A percentile compares a stretch with the other conserved stretches of the same genome.
Evolutionary conservation across 2,888 invertebrate species (phyloP).

Genomic region (Syrista parreyssii): DNA sequence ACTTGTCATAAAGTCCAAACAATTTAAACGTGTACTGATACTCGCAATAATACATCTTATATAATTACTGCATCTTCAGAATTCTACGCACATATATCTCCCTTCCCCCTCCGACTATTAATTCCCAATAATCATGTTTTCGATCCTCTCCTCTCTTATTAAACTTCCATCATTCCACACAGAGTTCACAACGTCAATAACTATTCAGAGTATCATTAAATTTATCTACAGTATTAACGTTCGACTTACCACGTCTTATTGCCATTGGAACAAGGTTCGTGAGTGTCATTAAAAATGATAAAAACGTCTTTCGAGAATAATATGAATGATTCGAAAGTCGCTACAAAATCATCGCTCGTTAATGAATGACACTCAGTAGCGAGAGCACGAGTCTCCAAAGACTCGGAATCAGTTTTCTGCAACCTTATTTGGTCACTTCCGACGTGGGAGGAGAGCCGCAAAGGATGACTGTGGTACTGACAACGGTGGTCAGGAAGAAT

Average conservation of each 20-base stretch:
- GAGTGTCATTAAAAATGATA: neutral
- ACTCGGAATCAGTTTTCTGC: neutral
- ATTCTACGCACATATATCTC: neutral
- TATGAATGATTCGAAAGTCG: neutral
- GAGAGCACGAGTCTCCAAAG: neutral
- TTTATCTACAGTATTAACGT: neutral
- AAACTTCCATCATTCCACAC: neutral
- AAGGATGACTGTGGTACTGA: conserved; percentile 83
- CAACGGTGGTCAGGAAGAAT: conserved; percentile 80
- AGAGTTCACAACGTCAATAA: too few species aligned
- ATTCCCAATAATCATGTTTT: too few species aligned
- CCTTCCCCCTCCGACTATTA: neutral
- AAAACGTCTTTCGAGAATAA: neutral
- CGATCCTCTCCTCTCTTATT: neutral
- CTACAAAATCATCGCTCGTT: neutral
- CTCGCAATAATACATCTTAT: neutral
- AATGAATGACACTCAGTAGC: neutral
- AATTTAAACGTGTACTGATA: neutral
- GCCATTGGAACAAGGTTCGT: neutral
- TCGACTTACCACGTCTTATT: neutral
- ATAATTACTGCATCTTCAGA: neutral
- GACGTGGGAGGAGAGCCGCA: conserved; percentile 73
- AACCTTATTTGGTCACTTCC: conserved; percentile 36
- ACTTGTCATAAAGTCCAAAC: neutral
- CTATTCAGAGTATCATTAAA: neutral